Conservation (phyloP, 2,888 invertebrate species). For the Cenopis cana region DNA sequence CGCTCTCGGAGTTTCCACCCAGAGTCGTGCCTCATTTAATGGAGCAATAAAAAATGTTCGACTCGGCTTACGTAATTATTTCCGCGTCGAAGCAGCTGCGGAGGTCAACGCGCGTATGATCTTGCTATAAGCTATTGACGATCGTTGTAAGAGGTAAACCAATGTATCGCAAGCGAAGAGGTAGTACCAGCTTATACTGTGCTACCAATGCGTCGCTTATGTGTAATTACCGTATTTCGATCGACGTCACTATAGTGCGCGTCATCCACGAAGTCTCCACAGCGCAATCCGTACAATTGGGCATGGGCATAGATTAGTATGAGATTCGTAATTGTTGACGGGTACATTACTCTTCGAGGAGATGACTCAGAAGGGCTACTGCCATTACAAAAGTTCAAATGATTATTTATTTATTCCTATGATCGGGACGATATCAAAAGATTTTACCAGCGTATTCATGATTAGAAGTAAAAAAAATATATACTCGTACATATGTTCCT, state of each 20-base stretch:
- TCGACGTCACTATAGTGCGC: background rate
- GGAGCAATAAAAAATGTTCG: slow-evolving; percentile 84
- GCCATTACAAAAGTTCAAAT: no score
- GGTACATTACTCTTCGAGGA: background rate
- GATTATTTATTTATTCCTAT: no score
- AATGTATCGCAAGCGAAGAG: slow-evolving; percentile 3
- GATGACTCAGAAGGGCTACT: background rate
- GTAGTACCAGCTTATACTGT: no score
- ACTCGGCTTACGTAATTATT: slow-evolving; percentile 84
- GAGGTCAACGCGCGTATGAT: slow-evolving; percentile 75
- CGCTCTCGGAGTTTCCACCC: slow-evolving; percentile 70
- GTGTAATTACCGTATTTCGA: background rate
- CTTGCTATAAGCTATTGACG: slow-evolving; percentile 50
- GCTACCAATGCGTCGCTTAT: no score
- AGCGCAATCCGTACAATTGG: no score
- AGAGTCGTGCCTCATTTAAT: slow-evolving; percentile 81
- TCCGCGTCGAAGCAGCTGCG: slow-evolving; percentile 76
- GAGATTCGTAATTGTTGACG: no score
- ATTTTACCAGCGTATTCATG: no score
- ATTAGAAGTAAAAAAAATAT: no score
- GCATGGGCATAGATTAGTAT: no score
- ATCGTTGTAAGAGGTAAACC: slow-evolving; percentile 32
- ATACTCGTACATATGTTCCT: no score
- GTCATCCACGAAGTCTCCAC: no score
- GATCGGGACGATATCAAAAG: no score